phyloP scores from a whole-genome alignment of 2,797 vertebrate species.

The Rhinogobio ventralis region DNA sequence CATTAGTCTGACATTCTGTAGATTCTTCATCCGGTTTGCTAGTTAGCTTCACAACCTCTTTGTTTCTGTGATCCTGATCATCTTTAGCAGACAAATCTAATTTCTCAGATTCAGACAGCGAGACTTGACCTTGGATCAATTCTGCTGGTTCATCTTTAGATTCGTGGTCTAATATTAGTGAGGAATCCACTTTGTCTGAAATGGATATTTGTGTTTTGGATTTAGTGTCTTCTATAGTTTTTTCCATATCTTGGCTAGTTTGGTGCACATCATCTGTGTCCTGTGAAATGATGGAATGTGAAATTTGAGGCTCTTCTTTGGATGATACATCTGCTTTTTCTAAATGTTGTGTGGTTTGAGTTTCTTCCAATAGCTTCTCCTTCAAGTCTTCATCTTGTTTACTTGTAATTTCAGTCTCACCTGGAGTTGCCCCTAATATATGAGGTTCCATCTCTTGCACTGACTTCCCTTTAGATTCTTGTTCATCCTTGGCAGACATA shows the following conservation, averaged over 20 bases:
- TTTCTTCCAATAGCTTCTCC: constrained; percentile 36
- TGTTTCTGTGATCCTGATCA: constrained; percentile 35
- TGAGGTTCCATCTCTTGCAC: constrained; percentile 39
- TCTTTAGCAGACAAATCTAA: constrained; percentile 15
- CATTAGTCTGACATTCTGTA: constrained; percentile 4
- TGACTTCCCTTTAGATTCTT: constrained; percentile 29
- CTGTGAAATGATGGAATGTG: not conserved
- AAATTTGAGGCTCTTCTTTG: constrained; percentile 20
- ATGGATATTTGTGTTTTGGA: constrained; percentile 30
- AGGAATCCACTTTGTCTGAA: constrained; percentile 41
- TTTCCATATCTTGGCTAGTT: constrained; percentile 17
- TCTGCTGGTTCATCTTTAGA: constrained; percentile 28
- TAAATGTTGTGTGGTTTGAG: not conserved
- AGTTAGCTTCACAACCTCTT: constrained; percentile 44
- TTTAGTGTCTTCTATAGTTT: constrained; percentile 33
- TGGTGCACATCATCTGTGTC: not conserved
- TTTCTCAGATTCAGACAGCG: constrained; percentile 26
- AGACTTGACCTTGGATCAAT: constrained; percentile 17
- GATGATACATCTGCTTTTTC: constrained; percentile 25
- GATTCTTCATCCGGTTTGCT: constrained; percentile 10
- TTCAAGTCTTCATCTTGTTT: constrained; percentile 41
- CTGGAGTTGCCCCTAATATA: not conserved
- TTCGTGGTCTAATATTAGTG: constrained; percentile 31
- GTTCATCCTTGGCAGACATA: constrained; percentile 25
- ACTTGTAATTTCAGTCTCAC: constrained; percentile 29